These are phyloP conservation scores for Idaea dimidiata DNA, from an alignment of 2,888 invertebrate genomes.

Conservation along the genomic window DNA sequence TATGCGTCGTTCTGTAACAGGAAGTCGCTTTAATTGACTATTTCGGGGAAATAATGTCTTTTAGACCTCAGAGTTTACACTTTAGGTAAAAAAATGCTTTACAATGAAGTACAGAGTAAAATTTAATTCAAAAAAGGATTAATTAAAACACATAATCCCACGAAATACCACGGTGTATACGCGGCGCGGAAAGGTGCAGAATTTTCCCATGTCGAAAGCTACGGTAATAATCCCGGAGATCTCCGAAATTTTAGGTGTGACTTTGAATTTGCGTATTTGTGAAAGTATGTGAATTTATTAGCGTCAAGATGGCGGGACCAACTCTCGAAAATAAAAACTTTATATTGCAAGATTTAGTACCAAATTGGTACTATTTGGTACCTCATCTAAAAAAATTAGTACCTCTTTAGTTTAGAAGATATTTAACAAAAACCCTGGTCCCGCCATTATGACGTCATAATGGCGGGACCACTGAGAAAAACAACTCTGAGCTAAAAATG, in stretches of 20 bases:
- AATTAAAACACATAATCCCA: neutral
- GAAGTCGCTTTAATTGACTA: neutral
- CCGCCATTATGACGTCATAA: no score
- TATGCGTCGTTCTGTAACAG: neutral
- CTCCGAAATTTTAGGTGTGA: neutral
- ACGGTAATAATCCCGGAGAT: neutral
- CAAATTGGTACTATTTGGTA: no score
- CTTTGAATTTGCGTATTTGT: neutral
- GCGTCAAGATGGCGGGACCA: no score
- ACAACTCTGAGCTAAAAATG: no score
- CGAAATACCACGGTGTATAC: neutral
- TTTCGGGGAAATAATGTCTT: neutral
- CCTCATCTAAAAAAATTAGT: no score
- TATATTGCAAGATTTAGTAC: no score
- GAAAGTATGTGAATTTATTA: neutral
- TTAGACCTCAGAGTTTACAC: neutral
- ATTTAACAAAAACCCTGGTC: no score
- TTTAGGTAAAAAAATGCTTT: neutral
- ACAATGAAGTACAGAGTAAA: neutral
- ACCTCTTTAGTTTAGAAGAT: no score
- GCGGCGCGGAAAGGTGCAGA: neutral
- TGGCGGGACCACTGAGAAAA: no score
- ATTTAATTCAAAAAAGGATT: neutral
- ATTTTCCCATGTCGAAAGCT: neutral
- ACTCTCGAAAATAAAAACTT: no score